Base-by-base conservation (phyloP, 2,113 vertebrate species). In the Acinonyx jubatus region DNA sequence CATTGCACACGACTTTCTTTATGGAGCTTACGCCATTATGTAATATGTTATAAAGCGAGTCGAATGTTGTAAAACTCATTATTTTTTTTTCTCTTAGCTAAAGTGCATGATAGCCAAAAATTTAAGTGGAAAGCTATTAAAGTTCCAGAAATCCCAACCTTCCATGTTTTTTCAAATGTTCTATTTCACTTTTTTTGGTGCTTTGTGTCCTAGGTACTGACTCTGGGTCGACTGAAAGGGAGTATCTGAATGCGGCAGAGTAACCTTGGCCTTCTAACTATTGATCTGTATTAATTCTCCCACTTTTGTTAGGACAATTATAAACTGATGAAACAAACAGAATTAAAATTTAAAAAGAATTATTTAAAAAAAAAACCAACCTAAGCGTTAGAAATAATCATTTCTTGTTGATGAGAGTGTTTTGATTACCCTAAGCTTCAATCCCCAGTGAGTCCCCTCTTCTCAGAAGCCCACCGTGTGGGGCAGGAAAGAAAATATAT, bases 121-220 rank as follows among this genome's bases (percentile, higher is more conserved):
- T 98, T 98, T 98, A 98, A 97, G 98, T 98, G 97, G 98, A 99
- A 98, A 98, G 97, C 98, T 99, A 98, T 99, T 99, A 99, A 99
- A 99, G 98, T 98, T 98, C 98, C 98, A 98, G 97, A 99, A 99
- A 98, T 98, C 98, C 98, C 98, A 98, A 97, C 98, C 98, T 97
- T 97, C 98, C 96, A 90, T 0, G 94, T 94, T 98, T 97, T 98
- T 98, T 98, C 97, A 97, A 98, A 98, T 87, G 97, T 96, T 98
- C 97, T 97, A 96, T 98, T 98, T 98, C 83, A 89, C 91, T 82
- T 96, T 96, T 98, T 98, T 94, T 82, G 94, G 97, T 97, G 94
- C 93, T 98, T 97, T 98, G 82, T 97, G 97, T 98, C 97, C 96
- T 97, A 90, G 92, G 98, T 97, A 97, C 97, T 98, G 98, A 98